Evolutionary conservation across 1,140 invertebrate genomes (phyloP).

Genomic region (Elymnias hypermnestra): DNA sequence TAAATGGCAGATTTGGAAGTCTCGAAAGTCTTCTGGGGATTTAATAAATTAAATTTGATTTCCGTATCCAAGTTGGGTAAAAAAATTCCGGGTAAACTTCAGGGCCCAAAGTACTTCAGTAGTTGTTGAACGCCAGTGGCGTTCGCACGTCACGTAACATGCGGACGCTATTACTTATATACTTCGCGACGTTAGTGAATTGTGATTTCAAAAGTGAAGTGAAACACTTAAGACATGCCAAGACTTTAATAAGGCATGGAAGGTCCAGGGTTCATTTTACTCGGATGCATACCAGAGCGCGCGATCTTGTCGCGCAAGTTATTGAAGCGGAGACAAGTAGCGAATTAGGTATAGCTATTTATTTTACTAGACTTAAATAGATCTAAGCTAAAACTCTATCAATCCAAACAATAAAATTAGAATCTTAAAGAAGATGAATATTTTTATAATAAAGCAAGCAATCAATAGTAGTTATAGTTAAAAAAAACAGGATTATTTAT

Average conservation of each 20-base stretch:
- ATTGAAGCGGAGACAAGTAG: slow-evolving; percentile 55
- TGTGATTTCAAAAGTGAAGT: slow-evolving; percentile 53
- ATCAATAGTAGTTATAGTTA: too few relatives aligned
- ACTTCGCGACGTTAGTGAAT: slow-evolving; percentile 56
- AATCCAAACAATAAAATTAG: too few relatives aligned
- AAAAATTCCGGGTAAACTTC: slow-evolving; percentile 9
- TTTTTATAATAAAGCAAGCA: too few relatives aligned
- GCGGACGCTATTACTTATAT: slow-evolving; percentile 51
- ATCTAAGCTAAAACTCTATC: too few relatives aligned
- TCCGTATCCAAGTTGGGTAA: neutral
- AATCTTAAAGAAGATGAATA: too few relatives aligned
- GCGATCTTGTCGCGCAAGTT: slow-evolving; percentile 44
- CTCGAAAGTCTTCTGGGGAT: neutral
- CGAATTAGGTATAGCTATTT: slow-evolving; percentile 53
- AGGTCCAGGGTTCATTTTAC: slow-evolving; percentile 50
- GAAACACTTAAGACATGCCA: slow-evolving; percentile 46
- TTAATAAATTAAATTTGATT: slow-evolving; percentile 7
- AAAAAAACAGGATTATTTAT: too few relatives aligned
- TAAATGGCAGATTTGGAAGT: neutral
- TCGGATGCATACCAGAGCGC: slow-evolving; percentile 38
- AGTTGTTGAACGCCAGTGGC: slow-evolving; percentile 26
- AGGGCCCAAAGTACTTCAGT: slow-evolving; percentile 25
- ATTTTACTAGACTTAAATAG: too few relatives aligned
- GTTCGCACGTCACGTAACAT: slow-evolving; percentile 43
- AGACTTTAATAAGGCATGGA: slow-evolving; percentile 54